These are phyloP conservation scores for Stenotaenia linearis DNA, from an alignment of 2,888 invertebrate genomes.

Conservation along the genomic window DNA sequence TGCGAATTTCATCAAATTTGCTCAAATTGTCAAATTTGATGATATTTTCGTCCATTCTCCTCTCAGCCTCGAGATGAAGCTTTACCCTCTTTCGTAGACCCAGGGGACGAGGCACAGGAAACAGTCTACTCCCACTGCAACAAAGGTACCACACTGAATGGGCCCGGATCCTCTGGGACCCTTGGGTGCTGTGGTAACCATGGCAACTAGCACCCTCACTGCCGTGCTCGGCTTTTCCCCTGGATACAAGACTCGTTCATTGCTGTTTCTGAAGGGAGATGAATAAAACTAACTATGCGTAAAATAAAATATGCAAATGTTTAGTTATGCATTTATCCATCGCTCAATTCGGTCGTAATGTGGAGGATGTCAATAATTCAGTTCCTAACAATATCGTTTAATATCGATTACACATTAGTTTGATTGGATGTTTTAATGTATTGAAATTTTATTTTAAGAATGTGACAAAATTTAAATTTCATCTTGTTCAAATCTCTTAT, in stretches of 20 bases:
- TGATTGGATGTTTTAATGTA: too few species aligned
- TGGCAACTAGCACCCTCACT: constrained; percentile 27
- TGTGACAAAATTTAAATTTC: too few species aligned
- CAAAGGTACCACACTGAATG: constrained; percentile 26
- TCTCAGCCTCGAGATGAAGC: not conserved
- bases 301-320: not conserved
- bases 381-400: not conserved
- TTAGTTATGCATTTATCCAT: not conserved
- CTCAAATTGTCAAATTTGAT: constrained; percentile 3
- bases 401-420: too few species aligned
- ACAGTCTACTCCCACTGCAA: constrained; percentile 8
- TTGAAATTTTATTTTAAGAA: too few species aligned
- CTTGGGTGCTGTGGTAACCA: constrained; percentile 27
- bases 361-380: not conserved
- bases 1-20: constrained; percentile 3
- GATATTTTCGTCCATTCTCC: not conserved
- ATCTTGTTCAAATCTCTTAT: too few species aligned
- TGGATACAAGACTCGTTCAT: constrained; percentile 5
- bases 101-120: not conserved
- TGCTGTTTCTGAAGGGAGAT: not conserved
- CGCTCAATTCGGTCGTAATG: not conserved
- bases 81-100: not conserved
- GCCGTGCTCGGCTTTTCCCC: not conserved
- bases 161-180: constrained; percentile 11
- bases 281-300: constrained; percentile 1